A percentile compares a stretch with the other conserved stretches of the same genome.
Evolutionary conservation across 2,888 invertebrate genomes (phyloP).

Genomic region (Caenorhabditis japonica): DNA sequence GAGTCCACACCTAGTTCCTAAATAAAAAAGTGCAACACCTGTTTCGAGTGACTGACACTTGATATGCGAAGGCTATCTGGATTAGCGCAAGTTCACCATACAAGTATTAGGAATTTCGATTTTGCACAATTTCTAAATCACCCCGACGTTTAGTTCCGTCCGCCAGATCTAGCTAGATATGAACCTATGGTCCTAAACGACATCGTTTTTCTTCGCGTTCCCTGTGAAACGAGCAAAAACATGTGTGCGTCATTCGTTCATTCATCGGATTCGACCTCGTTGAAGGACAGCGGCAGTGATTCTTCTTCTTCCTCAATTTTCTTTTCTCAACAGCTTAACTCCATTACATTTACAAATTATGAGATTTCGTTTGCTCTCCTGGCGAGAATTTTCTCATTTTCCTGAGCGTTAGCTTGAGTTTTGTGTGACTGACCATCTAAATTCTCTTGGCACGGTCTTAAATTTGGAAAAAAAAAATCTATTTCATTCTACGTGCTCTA

Average conservation of each 20-base stretch:
- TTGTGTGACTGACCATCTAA: too few species aligned
- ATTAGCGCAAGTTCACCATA: too few species aligned
- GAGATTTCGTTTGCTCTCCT: conserved; percentile 7
- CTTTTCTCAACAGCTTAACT: conserved; percentile 4
- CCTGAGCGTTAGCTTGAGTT: too few species aligned
- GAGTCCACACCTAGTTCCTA: conserved; percentile 2
- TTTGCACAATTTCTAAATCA: conserved; percentile 2
- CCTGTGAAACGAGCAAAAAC: conserved; percentile 3
- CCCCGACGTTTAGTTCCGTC: neutral
- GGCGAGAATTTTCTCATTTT: conserved; percentile 2
- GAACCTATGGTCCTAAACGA: neutral
- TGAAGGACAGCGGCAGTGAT: too few species aligned
- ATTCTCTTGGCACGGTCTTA: too few species aligned
- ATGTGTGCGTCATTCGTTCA: conserved; percentile 6
- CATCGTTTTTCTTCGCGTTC: conserved; percentile 1
- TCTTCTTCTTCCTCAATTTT: conserved; percentile 27
- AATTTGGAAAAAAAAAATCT: too few species aligned
- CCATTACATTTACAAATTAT: conserved; percentile 40
- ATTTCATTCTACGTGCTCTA: too few species aligned
- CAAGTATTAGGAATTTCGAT: too few species aligned
- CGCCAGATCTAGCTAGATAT: too few species aligned
- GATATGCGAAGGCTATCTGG: too few species aligned
- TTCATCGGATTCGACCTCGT: too few species aligned
- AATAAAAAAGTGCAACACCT: conserved; percentile 49
- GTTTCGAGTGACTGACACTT: neutral